These are phyloP conservation scores for Lutraria rhynchaena DNA, from an alignment of 1,140 invertebrate genomes.

Conservation along the genomic window DNA sequence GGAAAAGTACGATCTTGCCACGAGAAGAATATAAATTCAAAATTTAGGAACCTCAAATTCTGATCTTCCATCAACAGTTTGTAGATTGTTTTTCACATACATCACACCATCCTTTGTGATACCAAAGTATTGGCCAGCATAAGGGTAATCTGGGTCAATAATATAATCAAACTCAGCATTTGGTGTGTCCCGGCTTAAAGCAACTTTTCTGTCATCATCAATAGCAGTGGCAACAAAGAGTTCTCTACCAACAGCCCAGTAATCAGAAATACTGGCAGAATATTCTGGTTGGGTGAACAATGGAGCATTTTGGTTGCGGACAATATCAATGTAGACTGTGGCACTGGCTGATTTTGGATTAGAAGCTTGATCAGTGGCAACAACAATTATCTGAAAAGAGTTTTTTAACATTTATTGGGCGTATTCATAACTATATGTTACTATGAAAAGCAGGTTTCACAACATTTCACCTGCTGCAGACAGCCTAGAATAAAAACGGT, in stretches of 20 bases:
- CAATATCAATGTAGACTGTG: slow-evolving; percentile 65
- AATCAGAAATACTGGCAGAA: slow-evolving; percentile 26
- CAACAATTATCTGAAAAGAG: slow-evolving; percentile 65
- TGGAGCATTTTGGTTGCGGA: slow-evolving; percentile 84
- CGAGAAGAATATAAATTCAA: no score
- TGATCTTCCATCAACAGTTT: slow-evolving; percentile 15
- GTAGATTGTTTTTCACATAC: slow-evolving; percentile 33
- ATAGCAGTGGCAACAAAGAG: slow-evolving; percentile 55
- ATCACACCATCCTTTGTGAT: slow-evolving; percentile 35
- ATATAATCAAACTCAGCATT: slow-evolving; percentile 65
- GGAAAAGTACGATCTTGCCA: no score
- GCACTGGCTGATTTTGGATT: slow-evolving; percentile 57
- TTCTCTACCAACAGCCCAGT: slow-evolving; percentile 26
- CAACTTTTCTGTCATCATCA: slow-evolving; percentile 53
- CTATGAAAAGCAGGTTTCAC: no score
- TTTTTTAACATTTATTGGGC: no score
- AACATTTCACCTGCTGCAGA: no score
- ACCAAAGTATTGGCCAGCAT: slow-evolving; percentile 28
- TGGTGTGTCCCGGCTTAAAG: slow-evolving; percentile 58
- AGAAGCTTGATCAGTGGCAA: slow-evolving; percentile 65
- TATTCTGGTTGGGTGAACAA: slow-evolving; percentile 41
- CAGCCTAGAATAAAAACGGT: no score
- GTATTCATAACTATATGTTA: no score
- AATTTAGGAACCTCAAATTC: slow-evolving; percentile 15
- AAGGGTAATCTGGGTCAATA: slow-evolving; percentile 39